Evolutionary conservation across 2,888 invertebrate genomes (phyloP).

Genomic region (Ochlodes sylvanus): DNA sequence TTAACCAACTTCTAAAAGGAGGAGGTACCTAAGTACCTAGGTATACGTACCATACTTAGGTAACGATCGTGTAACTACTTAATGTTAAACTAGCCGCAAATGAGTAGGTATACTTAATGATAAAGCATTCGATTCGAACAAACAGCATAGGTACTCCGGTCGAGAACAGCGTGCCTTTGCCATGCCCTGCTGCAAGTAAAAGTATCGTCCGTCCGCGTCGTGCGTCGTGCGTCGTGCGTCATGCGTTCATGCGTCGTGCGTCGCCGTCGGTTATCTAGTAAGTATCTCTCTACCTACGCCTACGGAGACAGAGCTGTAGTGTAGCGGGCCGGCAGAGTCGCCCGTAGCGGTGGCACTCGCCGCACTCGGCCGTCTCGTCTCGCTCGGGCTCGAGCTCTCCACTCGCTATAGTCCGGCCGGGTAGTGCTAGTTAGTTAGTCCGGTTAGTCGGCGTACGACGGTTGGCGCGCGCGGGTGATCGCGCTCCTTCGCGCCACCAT

Average conservation of each 20-base stretch:
- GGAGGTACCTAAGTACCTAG: no score
- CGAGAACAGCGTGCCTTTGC: no score
- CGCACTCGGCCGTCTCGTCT: constrained; percentile 16
- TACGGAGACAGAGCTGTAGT: constrained; percentile 37
- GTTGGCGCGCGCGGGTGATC: constrained; percentile 63
- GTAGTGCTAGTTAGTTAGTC: no score
- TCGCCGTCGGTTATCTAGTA: constrained; percentile 29
- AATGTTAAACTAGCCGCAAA: background rate
- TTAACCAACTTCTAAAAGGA: no score
- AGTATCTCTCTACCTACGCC: no score
- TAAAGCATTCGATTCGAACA: constrained; percentile 65
- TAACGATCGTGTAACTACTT: background rate
- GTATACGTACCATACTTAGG: no score
- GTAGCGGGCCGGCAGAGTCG: constrained; percentile 37
- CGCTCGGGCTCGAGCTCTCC: no score
- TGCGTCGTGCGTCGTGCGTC: constrained; percentile 43
- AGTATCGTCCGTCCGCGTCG: background rate
- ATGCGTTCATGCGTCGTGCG: constrained; percentile 38
- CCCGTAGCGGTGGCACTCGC: constrained; percentile 38
- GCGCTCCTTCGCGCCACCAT: constrained; percentile 74
- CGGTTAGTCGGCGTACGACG: constrained; percentile 67
- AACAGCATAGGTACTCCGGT: constrained; percentile 10
- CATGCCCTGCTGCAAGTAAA: no score
- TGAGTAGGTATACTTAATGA: constrained; percentile 46
- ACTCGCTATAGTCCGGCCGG: no score